Base-by-base conservation (phyloP, 1,140 invertebrate species). In the Eueides isabella region DNA sequence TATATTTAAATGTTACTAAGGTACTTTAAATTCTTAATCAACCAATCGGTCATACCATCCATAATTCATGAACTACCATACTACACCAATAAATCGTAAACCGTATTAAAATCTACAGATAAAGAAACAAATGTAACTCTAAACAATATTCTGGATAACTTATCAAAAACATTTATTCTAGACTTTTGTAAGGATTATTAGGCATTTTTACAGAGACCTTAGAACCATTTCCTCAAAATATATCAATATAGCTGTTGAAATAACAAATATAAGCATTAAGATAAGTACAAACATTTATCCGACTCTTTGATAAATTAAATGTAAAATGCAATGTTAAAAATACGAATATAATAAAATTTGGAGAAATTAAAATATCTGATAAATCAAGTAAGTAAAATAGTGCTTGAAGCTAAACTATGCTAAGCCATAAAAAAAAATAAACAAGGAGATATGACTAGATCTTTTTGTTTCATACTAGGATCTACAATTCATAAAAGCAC, bases 341-440 rank as follows among this genome's bases (percentile, higher is more conserved):
- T 67, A 64, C 71, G 30, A 2, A 11, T 62, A 48, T 33, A 44
- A 55, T 55, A 28, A 63, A 30, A 31, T n/a, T 3, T 6, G 61
- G n/a, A n/a, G 7, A 55, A 55, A 30, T 11, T 63, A 30, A 63
- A 31, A 29, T 30, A 63, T 29, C 1, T 16, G 11, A 71, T 69
- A 74, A 72, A 74, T 67, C 23, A 67, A 28, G 67, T 66, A 74
- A 76, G 72, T 76, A 75, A 87, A 88, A 74, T 76, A 80, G 88
- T 93, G 91, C 91, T 93, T 92, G 89, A 92, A 93, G 91, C 91
- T 93, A 93, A 91, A 90, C 89, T 93, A 92, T 93, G 88, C 90
- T 93, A 93, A 92, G 91, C 91, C 84, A 89, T 87, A 90, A 87
- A 85, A 83, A 62, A 70, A 90, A 90, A 88, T 88, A 91, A 92